phyloP scores from a whole-genome alignment of 2,797 vertebrate genomes.

The Liparis tanakae region DNA sequence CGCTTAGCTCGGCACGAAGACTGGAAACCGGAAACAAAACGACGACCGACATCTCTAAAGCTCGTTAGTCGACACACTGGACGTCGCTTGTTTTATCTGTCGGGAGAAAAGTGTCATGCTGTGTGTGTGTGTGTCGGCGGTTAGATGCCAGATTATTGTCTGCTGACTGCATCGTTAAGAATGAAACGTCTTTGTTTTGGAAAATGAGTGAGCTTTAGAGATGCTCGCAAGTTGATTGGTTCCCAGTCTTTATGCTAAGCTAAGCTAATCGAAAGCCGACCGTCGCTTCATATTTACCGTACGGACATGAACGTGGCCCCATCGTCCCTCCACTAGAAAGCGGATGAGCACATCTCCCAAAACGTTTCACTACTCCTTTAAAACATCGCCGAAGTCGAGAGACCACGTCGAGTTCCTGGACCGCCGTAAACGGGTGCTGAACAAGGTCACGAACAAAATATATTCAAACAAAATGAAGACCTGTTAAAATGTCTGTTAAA shows the following conservation, averaged over 20 bases:
- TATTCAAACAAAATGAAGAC: conserved; percentile 21
- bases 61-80: background rate
- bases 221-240: background rate
- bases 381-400: conserved; percentile 17
- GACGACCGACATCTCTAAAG: background rate
- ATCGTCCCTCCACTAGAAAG: background rate
- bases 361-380: conserved; percentile 16
- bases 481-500: conserved; percentile 3
- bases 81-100: background rate
- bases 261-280: background rate
- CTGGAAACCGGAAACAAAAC: background rate
- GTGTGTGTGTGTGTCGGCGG: background rate
- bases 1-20: conserved; percentile 12
- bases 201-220: background rate
- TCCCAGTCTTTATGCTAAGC: conserved; percentile 4
- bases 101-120: background rate
- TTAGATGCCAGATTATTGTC: background rate
- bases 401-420: conserved; percentile 31
- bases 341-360: background rate
- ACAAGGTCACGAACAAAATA: conserved; percentile 29
- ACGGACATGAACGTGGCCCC: background rate
- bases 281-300: background rate
- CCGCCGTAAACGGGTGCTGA: conserved; percentile 49
- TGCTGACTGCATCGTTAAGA: background rate
- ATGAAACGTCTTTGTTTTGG: background rate